These are phyloP conservation scores for Campylomormyrus tamandua DNA, from an alignment of 2,113 vertebrate genomes.

Conservation along the genomic window DNA sequence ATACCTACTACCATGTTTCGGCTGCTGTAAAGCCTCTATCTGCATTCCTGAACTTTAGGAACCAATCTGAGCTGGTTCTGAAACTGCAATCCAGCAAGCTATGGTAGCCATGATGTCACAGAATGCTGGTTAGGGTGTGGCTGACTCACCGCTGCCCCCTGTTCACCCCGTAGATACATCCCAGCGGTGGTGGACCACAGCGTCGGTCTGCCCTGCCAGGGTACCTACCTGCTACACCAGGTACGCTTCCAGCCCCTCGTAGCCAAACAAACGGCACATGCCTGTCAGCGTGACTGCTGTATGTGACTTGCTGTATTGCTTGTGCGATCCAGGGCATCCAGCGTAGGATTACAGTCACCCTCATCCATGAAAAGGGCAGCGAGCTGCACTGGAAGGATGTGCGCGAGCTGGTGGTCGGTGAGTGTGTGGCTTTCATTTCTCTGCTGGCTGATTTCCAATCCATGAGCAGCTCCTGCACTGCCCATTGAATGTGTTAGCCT, in stretches of 20 bases:
- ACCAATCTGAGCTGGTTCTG: not conserved
- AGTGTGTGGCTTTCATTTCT: slow-evolving; percentile 42
- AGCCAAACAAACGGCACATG: not conserved
- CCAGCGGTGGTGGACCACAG: slow-evolving; percentile 95
- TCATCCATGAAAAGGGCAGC: slow-evolving; percentile 92
- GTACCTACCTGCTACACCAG: slow-evolving; percentile 93
- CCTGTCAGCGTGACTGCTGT: not conserved
- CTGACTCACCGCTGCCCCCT: not conserved
- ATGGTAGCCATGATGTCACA: not conserved
- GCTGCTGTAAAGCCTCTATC: not conserved
- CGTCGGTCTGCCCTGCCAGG: slow-evolving; percentile 82
- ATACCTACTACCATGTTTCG: not conserved
- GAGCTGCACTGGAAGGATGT: slow-evolving; percentile 98
- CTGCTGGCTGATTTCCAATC: not conserved
- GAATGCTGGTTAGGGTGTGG: not conserved
- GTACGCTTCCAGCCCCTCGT: slow-evolving; percentile 49
- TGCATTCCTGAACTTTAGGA: not conserved
- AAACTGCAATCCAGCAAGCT: not conserved
- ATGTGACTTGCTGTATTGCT: not conserved
- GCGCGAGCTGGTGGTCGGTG: slow-evolving; percentile 91
- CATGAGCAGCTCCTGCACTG: not conserved
- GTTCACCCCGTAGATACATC: slow-evolving; percentile 73
- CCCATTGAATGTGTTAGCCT: not conserved
- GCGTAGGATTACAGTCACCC: slow-evolving; percentile 87
- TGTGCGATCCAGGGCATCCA: slow-evolving; percentile 79